Percentiles rank a stretch among this genome's conserved stretches.
phyloP scores from a whole-genome alignment of 2,113 vertebrate genomes.

The Anser cygnoides region DNA sequence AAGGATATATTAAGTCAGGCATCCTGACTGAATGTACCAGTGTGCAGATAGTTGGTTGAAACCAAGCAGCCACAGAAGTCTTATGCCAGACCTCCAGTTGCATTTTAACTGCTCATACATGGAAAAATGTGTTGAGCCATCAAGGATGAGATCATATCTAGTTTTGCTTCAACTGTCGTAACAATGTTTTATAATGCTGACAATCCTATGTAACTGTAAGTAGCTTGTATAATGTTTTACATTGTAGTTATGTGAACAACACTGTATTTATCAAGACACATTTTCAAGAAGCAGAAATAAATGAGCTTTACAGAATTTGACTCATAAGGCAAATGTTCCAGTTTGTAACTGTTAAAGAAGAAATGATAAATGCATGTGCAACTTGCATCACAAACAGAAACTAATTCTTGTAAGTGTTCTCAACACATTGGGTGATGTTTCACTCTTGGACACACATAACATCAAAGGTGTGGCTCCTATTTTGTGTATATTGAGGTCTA shows the following conservation, averaged over 20 bases:
- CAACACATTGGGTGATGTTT: accelerated
- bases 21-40: neutral
- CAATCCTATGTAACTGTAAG: neutral
- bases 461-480: neutral
- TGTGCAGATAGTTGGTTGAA: neutral
- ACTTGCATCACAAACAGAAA: neutral
- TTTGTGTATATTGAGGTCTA: neutral
- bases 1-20: neutral
- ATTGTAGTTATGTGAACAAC: neutral
- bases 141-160: neutral
- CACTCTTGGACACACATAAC: neutral
- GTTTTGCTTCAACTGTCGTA: neutral
- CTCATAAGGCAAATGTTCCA: neutral
- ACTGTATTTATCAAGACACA: neutral
- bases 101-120: neutral
- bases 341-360: neutral
- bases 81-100: neutral
- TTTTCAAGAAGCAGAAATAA: neutral
- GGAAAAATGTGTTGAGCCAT: neutral
- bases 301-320: neutral
- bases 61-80: neutral
- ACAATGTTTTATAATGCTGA: neutral
- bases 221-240: neutral
- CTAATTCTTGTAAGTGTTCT: neutral
- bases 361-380: neutral